A percentile compares a stretch with the other conserved stretches of the same genome.
These are phyloP conservation scores for Clytia hemisphaerica DNA, from an alignment of 30 jellyfish, hydroid and myxozoan species.

Conservation along the genomic window DNA sequence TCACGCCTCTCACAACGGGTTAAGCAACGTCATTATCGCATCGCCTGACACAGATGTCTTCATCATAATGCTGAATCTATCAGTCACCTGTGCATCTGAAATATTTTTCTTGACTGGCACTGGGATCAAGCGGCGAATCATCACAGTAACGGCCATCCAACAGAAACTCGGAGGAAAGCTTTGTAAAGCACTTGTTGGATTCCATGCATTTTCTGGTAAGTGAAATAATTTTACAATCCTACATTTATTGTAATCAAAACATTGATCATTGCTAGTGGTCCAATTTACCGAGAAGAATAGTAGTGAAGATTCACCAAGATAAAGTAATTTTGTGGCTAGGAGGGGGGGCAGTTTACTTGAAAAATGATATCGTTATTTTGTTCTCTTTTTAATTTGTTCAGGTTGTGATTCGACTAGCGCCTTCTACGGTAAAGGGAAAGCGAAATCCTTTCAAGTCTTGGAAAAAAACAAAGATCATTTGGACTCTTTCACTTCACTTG, in stretches of 20 bases:
- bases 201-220: conserved; percentile 65
- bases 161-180: conserved; percentile 30
- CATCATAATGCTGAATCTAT: conserved; percentile 25
- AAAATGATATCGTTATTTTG: neutral
- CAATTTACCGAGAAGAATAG: no score
- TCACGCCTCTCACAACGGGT: conserved; percentile 50
- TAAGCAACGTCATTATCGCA: conserved; percentile 31
- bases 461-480: conserved; percentile 17
- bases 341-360: no score
- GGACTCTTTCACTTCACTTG: conserved; percentile 8
- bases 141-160: conserved; percentile 18
- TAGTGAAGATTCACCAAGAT: no score
- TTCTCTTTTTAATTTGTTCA: neutral
- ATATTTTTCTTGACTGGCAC: conserved; percentile 45
- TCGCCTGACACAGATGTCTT: conserved; percentile 67
- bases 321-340: no score
- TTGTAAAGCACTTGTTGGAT: conserved; percentile 42
- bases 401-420: conserved; percentile 50
- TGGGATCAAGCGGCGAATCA: conserved; percentile 16
- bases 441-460: neutral
- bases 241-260: no score
- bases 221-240: neutral
- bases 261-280: no score
- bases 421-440: conserved; percentile 5
- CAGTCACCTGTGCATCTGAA: neutral